Conservation (phyloP, 2,888 invertebrate species). For the Branchipolynoe longqiensis region DNA sequence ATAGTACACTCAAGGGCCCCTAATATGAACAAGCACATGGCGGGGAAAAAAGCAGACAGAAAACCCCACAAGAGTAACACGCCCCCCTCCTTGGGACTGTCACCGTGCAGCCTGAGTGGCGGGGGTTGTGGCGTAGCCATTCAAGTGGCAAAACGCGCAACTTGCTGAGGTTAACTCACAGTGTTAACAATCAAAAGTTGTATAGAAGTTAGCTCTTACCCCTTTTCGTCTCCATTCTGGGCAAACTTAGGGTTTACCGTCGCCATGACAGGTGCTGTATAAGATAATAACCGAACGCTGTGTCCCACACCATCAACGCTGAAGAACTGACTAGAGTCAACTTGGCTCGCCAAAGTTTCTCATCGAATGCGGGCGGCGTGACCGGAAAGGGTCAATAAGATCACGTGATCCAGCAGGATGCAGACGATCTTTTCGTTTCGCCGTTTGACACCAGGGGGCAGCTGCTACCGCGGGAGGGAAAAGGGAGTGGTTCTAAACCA, state of each 20-base stretch:
- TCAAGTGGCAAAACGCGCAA: too few relatives aligned
- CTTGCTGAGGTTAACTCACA: too few relatives aligned
- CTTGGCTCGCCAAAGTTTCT: not conserved
- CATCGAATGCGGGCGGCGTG: conserved; percentile 43
- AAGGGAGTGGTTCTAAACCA: too few relatives aligned
- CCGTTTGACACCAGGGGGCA: conserved; percentile 10
- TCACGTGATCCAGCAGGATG: conserved; percentile 44
- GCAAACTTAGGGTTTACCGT: conserved; percentile 48
- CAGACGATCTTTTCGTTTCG: conserved; percentile 12
- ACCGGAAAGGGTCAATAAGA: conserved; percentile 53
- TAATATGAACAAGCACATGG: too few relatives aligned
- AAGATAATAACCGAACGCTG: not conserved
- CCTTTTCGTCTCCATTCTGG: conserved; percentile 63
- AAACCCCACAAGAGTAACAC: too few relatives aligned
- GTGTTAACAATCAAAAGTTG: not conserved
- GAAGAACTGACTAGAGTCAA: conserved; percentile 23
- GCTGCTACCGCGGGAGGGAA: too few relatives aligned
- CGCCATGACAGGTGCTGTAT: conserved; percentile 18
- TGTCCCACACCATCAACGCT: conserved; percentile 1
- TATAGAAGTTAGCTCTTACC: conserved; percentile 57
- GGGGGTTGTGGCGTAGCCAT: too few relatives aligned
- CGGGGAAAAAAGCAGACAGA: too few relatives aligned
- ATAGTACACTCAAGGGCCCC: too few relatives aligned
- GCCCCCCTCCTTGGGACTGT: too few relatives aligned
- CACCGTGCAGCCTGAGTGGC: too few relatives aligned